These are phyloP conservation scores for Ictidomys tridecemlineatus DNA, from an alignment of 2,113 vertebrate genomes.

Conservation along the genomic window DNA sequence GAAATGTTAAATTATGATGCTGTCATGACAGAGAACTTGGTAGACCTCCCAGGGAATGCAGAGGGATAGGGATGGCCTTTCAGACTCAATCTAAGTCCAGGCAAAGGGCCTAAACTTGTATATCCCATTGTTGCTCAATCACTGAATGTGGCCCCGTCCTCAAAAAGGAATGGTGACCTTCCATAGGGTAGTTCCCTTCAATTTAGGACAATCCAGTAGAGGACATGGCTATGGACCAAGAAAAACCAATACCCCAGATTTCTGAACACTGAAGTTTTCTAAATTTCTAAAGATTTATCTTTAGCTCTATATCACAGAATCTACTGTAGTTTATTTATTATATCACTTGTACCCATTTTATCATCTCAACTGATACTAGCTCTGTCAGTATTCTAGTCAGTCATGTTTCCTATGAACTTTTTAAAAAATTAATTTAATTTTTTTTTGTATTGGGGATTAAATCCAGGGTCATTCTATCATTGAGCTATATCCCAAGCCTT, in stretches of 20 bases:
- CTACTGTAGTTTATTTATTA: background rate
- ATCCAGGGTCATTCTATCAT: too few species aligned
- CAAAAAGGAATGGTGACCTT: background rate
- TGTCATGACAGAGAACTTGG: background rate
- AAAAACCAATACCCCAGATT: background rate
- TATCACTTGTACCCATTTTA: background rate
- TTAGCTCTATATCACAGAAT: background rate
- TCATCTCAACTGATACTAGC: background rate
- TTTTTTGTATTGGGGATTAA: background rate
- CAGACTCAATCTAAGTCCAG: background rate
- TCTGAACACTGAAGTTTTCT: background rate
- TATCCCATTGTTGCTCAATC: background rate
- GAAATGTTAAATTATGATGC: background rate
- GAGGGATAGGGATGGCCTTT: background rate
- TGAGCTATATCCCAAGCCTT: too few species aligned
- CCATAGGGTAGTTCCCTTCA: background rate
- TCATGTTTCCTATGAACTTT: background rate
- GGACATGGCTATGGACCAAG: background rate
- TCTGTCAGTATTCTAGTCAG: background rate
- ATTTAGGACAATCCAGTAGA: background rate
- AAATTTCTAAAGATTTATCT: background rate
- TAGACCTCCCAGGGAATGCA: fast-evolving
- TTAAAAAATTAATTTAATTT: too few species aligned
- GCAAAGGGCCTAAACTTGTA: background rate
- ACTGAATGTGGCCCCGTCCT: background rate